Evolutionary conservation across 2,797 vertebrate species (phyloP).

Genomic region (Myiothlypis chrysogaster): DNA sequence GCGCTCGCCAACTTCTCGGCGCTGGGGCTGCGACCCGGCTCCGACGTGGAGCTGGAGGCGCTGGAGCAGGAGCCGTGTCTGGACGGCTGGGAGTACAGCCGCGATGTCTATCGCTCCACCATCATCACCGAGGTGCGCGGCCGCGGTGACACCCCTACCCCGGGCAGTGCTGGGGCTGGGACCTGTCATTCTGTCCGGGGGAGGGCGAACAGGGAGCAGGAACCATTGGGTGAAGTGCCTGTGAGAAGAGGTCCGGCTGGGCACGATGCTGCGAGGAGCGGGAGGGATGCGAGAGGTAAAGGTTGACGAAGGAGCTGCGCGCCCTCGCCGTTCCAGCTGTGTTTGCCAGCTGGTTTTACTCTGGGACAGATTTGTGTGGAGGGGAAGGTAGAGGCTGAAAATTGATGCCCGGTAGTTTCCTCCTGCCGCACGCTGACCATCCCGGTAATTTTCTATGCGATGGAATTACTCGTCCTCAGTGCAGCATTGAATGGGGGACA

Average conservation of each 20-base stretch:
- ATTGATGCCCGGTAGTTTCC: background rate
- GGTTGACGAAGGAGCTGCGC: background rate
- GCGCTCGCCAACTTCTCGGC: slow-evolving; percentile 77
- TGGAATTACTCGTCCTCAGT: rapidly evolving
- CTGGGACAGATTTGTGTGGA: background rate
- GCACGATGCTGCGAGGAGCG: background rate
- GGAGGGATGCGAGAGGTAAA: too few relatives aligned
- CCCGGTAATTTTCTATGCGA: rapidly evolving
- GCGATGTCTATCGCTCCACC: slow-evolving; percentile 21
- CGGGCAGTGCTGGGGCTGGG: too few relatives aligned
- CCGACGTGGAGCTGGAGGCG: slow-evolving; percentile 50
- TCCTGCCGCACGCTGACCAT: background rate
- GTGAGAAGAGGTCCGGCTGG: background rate
- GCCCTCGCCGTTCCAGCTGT: rapidly evolving
- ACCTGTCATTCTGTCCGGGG: background rate
- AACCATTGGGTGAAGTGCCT: rapidly evolving
- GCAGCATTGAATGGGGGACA: rapidly evolving
- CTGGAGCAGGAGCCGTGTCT: slow-evolving; percentile 79
- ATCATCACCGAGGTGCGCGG: slow-evolving; percentile 70
- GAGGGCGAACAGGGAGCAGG: background rate
- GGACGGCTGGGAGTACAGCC: slow-evolving; percentile 66
- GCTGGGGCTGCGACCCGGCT: slow-evolving; percentile 76
- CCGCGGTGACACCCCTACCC: background rate
- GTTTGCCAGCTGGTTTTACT: background rate
- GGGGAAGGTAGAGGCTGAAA: background rate